Evolutionary conservation across 1,140 invertebrate species (phyloP).

Genomic region (Drepana arcuata): DNA sequence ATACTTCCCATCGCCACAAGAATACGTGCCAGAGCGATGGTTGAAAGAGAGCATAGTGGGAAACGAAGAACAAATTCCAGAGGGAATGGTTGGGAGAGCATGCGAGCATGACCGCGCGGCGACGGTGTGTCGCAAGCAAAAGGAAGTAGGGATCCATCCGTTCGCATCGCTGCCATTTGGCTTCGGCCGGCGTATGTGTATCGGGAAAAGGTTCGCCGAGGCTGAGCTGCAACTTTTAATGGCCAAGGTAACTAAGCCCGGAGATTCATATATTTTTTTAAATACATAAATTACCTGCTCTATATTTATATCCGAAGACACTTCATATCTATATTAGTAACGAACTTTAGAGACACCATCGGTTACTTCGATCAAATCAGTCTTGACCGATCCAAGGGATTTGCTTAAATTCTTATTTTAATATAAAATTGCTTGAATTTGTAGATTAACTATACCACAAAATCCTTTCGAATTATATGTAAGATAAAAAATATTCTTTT

Average conservation of each 20-base stretch:
- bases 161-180: slow-evolving; percentile 88
- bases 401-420: too few species aligned
- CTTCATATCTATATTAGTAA: too few species aligned
- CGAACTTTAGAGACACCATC: too few species aligned
- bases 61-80: background rate
- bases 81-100: background rate
- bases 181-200: slow-evolving; percentile 86
- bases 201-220: slow-evolving; percentile 86
- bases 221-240: slow-evolving; percentile 83
- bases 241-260: slow-evolving; percentile 69
- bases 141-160: slow-evolving; percentile 73
- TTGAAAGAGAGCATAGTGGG: slow-evolving; percentile 56
- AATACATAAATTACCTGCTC: background rate
- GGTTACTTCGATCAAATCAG: too few species aligned
- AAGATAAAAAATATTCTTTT: too few species aligned
- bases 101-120: slow-evolving; percentile 19
- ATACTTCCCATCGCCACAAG: slow-evolving; percentile 77
- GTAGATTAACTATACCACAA: too few species aligned
- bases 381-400: too few species aligned
- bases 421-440: too few species aligned
- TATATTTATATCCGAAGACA: background rate
- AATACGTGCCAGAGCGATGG: slow-evolving; percentile 86
- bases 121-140: slow-evolving; percentile 41
- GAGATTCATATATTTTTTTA: too few species aligned
- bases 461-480: too few species aligned